A percentile compares a stretch with the other conserved stretches of the same genome.
phyloP scores from a whole-genome alignment of 1,140 invertebrate species.

The Lepidostoma basale region DNA sequence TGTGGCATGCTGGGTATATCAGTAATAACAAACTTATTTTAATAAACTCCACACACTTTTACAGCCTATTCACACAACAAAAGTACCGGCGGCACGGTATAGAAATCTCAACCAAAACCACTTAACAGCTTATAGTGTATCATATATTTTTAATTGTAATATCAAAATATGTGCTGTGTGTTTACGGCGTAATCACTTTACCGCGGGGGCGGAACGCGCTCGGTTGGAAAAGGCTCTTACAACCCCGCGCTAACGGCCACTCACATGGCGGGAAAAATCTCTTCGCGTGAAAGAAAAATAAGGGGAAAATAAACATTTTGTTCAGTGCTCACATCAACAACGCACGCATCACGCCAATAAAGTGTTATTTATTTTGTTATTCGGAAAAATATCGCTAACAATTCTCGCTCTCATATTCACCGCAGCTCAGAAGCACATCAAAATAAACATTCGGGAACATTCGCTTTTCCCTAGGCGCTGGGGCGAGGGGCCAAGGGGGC shows the following conservation, averaged over 20 bases:
- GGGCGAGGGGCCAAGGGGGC: no score
- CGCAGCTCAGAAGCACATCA: not conserved
- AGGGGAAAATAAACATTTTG: slow-evolving; percentile 17
- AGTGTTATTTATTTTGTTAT: slow-evolving; percentile 17
- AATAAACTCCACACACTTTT: slow-evolving; percentile 3
- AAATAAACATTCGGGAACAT: not conserved
- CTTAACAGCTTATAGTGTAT: no score
- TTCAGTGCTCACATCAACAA: slow-evolving; percentile 3
- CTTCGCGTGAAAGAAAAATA: not conserved
- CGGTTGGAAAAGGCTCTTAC: no score
- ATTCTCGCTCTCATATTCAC: not conserved
- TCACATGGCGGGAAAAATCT: not conserved
- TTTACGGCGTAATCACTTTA: no score
- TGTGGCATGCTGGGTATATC: slow-evolving; percentile 1
- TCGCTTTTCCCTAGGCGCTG: not conserved
- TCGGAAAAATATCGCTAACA: slow-evolving; percentile 17
- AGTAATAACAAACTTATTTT: slow-evolving; percentile 14
- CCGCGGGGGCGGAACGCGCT: no score
- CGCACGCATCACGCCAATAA: slow-evolving; percentile 20
- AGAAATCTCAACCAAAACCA: no score
- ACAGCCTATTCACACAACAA: no score
- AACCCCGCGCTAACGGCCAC: slow-evolving; percentile 10
- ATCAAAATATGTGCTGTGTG: no score
- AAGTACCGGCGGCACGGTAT: no score
- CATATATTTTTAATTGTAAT: no score